These are phyloP conservation scores for Sminthurides aquaticus DNA, from an alignment of 2,888 invertebrate species.

Conservation along the genomic window DNA sequence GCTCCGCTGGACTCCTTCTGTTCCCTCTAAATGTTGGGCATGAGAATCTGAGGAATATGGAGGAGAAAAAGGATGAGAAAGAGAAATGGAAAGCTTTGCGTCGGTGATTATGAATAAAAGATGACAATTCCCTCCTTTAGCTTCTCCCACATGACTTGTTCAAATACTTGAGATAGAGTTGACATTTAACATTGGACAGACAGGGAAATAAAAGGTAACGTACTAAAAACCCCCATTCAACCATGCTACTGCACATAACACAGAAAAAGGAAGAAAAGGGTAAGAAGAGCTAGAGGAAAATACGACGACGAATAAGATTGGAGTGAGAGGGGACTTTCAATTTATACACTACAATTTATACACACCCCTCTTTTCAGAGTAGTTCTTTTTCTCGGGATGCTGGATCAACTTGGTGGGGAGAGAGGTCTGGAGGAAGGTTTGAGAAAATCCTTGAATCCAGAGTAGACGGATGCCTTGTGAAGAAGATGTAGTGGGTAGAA, in stretches of 20 bases:
- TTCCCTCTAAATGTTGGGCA: too few relatives aligned
- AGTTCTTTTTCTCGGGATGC: too few relatives aligned
- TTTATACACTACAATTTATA: too few relatives aligned
- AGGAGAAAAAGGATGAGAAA: conserved; percentile 2
- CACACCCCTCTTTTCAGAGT: too few relatives aligned
- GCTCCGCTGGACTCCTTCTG: too few relatives aligned
- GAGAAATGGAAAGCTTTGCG: neutral
- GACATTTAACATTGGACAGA: neutral
- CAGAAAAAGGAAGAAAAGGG: neutral
- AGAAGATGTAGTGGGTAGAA: too few relatives aligned
- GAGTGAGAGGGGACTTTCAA: neutral
- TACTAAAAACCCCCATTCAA: too few relatives aligned
- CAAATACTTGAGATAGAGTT: neutral
- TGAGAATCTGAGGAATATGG: neutral
- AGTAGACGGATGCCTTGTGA: neutral
- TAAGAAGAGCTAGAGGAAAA: neutral
- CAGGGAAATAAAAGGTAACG: too few relatives aligned
- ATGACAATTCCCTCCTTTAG: conserved; percentile 17
- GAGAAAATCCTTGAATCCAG: too few relatives aligned
- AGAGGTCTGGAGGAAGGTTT: too few relatives aligned
- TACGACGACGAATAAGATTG: neutral
- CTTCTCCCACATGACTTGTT: neutral
- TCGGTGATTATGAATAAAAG: conserved; percentile 20
- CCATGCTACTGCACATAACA: too few relatives aligned
- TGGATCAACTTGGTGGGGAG: too few relatives aligned